These are phyloP conservation scores for Cataglyphis hispanica DNA, from an alignment of 1,140 invertebrate genomes.

Conservation along the genomic window DNA sequence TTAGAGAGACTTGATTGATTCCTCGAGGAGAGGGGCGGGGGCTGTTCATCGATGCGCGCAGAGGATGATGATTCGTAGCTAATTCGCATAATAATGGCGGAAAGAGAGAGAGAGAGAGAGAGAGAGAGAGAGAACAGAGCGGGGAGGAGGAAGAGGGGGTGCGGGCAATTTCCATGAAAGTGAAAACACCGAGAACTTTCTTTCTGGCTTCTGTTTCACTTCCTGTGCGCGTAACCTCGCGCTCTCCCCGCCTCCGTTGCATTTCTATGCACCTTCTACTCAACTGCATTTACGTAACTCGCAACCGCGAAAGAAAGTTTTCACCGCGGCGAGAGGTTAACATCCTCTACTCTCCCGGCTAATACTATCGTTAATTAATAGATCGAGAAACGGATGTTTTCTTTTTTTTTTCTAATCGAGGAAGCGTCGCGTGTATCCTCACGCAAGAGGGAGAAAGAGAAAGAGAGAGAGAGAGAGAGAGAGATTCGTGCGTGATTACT, in stretches of 20 bases:
- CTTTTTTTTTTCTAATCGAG: conserved; percentile 38
- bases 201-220: conserved; percentile 86
- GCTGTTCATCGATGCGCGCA: conserved; percentile 35
- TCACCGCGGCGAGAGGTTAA: conserved; percentile 78
- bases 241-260: conserved; percentile 58
- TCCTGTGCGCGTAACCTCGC: conserved; percentile 84
- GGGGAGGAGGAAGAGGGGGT: neutral
- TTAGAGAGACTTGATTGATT: neutral
- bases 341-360: conserved; percentile 76
- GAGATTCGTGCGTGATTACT: neutral
- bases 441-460: no score
- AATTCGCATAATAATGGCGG: conserved; percentile 74
- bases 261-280: conserved; percentile 75
- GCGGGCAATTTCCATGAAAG: conserved; percentile 85
- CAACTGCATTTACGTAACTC: conserved; percentile 79
- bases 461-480: no score
- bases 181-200: conserved; percentile 86
- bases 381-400: neutral
- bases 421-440: neutral
- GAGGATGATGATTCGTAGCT: conserved; percentile 59
- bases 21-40: neutral
- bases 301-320: conserved; percentile 81
- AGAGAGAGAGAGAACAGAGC: neutral
- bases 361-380: conserved; percentile 11
- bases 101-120: neutral